Evolutionary conservation across 2,888 invertebrate genomes (phyloP).

Genomic region (Hydrotaea cyrtoneurina): DNA sequence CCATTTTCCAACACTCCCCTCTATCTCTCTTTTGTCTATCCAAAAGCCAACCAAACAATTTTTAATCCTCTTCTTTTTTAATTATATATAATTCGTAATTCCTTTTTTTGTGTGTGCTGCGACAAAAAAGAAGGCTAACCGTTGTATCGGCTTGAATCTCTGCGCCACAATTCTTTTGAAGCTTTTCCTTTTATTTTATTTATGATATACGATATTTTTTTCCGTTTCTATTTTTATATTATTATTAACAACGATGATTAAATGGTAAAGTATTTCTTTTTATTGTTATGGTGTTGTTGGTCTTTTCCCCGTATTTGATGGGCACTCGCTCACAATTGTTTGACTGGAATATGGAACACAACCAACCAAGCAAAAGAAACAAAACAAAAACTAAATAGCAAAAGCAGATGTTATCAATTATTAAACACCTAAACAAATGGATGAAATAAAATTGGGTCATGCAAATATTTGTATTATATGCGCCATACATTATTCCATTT

Average conservation of each 20-base stretch:
- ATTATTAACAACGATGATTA: not conserved
- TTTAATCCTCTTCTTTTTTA: not conserved
- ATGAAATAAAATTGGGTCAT: constrained; percentile 43
- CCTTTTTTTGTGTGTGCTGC: not conserved
- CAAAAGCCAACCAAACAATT: not conserved
- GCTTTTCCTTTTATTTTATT: not conserved
- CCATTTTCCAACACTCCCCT: constrained; percentile 1
- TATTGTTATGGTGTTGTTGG: not conserved
- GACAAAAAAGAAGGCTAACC: constrained; percentile 1
- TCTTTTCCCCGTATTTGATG: not conserved
- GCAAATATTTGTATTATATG: constrained; percentile 36
- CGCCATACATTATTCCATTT: not conserved
- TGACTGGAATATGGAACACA: not conserved
- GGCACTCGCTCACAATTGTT: not conserved
- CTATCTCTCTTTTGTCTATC: not conserved
- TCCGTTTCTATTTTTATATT: not conserved
- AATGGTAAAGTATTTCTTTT: not conserved
- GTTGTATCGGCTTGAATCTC: constrained; percentile 24
- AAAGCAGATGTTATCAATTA: constrained; percentile 56
- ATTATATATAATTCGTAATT: not conserved
- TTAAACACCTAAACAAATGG: constrained; percentile 50
- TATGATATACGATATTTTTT: not conserved
- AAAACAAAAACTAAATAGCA: no score
- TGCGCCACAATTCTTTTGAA: not conserved
- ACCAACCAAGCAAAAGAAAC: not conserved